A percentile compares a stretch with the other conserved stretches of the same genome.
Conservation (phyloP, 2,797 vertebrate species). For the Fringilla coelebs region DNA sequence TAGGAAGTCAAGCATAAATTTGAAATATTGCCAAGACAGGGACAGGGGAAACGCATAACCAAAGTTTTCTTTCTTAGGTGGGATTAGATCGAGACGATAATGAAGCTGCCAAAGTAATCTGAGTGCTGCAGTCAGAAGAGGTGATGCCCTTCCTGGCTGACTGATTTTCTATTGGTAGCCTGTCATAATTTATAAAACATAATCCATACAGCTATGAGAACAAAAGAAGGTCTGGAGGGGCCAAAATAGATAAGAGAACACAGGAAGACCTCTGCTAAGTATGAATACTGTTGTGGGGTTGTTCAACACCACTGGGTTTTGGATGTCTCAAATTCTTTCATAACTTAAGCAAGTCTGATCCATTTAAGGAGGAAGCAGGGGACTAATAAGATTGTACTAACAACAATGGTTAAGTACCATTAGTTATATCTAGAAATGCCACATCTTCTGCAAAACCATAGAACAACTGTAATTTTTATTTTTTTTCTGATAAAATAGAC, state of each 20-base stretch:
- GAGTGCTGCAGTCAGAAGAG: conserved; percentile 26
- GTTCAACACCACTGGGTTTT: not conserved
- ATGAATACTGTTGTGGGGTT: not conserved
- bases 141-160: conserved; percentile 70
- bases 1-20: conserved; percentile 59
- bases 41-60: not conserved
- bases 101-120: conserved; percentile 67
- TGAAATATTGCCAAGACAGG: conserved; percentile 24
- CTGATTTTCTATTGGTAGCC: conserved; percentile 57
- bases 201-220: conserved; percentile 26
- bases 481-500: not conserved
- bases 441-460: not conserved
- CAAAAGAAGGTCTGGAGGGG: conserved; percentile 11
- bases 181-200: conserved; percentile 74
- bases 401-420: not conserved
- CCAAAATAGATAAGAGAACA: not conserved
- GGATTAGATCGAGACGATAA: conserved; percentile 67
- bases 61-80: conserved; percentile 52
- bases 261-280: not conserved
- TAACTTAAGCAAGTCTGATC: not conserved
- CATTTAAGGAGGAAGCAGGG: not conserved
- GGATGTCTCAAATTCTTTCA: not conserved
- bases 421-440: not conserved
- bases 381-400: not conserved
- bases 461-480: not conserved